Evolutionary conservation across 1,140 invertebrate genomes (phyloP), one percentile per base, ranked within the genome.

Genomic region (Papilio xuthus): DNA sequence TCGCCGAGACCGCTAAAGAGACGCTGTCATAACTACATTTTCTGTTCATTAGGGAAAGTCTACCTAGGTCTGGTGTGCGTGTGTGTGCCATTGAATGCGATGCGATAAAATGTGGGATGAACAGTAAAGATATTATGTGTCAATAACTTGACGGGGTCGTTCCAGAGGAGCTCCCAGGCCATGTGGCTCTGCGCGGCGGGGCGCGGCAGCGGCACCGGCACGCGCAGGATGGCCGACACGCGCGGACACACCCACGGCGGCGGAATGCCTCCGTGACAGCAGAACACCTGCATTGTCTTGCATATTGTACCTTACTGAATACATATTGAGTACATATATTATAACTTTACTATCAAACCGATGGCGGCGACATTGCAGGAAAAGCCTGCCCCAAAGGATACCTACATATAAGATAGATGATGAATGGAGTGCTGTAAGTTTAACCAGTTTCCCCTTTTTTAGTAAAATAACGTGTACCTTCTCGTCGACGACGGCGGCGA

Each of bases 141-240:
- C 9, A 56, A 20, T 86, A 90, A 96, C 96, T 94, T 95, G 67
- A 96, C 88, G 15, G 97, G 97, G 93, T 97, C 97, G 91, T 96
- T 97, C 97, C 97, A 97, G 92, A 97, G 95, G 2, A 97, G 90
- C 83, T 97, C 96, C 97, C 97, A 97, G 3, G 96, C 96, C 32
- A 97, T 86, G 13, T 94, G 91, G 89, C 96, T 96, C 85, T 96
- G 95, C 73, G 92, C 88, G 79, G 96, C 95, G 0, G 96, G 96
- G 42, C 96, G 93, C n/a, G 90, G 86, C 47, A 97, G 86, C 1
- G 96, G 96, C 50, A 94, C 91, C 0, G 96, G 96, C 79, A 97
- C 96, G 53, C 95, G 94, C 83, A 96, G 94, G 32, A 96, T 95
- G 13, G 90, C 95, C 80, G 84, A 88, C 73, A 94, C 91, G 78